Evolutionary conservation across 1,140 invertebrate species (phyloP).

Genomic region (Rhopalosiphum maidis): DNA sequence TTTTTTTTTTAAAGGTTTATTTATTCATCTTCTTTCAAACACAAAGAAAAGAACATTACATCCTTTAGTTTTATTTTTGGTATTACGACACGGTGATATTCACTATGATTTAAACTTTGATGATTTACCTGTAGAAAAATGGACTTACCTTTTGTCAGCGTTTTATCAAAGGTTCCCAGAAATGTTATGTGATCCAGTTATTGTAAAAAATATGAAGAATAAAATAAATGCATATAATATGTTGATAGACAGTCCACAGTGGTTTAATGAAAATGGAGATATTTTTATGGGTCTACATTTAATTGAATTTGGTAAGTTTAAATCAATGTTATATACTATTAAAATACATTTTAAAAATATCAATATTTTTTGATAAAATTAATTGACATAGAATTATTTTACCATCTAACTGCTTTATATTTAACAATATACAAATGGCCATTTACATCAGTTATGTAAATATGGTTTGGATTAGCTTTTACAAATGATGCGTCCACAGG

Average conservation of each 20-base stretch:
- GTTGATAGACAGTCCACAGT: slow-evolving; percentile 9
- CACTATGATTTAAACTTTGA: slow-evolving; percentile 15
- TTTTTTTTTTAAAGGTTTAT: not conserved
- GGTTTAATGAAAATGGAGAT: slow-evolving; percentile 43
- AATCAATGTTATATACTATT: not conserved
- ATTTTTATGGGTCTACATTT: slow-evolving; percentile 30
- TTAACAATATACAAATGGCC: slow-evolving; percentile 53
- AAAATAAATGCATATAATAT: slow-evolving; percentile 39
- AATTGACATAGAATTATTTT: not conserved
- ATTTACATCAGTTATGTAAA: slow-evolving; percentile 42
- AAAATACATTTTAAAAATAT: not conserved
- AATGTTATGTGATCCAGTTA: slow-evolving; percentile 18
- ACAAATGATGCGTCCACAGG: slow-evolving; percentile 55
- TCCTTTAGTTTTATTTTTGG: slow-evolving; percentile 49
- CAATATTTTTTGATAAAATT: not conserved
- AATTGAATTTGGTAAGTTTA: slow-evolving; percentile 51
- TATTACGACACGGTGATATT: not conserved
- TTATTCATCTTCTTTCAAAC: not conserved
- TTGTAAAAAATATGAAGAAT: not conserved
- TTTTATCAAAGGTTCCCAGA: slow-evolving; percentile 21
- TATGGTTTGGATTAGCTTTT: slow-evolving; percentile 47
- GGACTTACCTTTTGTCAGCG: slow-evolving; percentile 39
- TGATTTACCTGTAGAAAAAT: slow-evolving; percentile 39
- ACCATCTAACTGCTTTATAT: slow-evolving; percentile 50
- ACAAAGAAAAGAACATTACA: not conserved